These are phyloP conservation scores for Neodontobutis hainanensis DNA, from an alignment of 2,113 vertebrate species.

Conservation along the genomic window DNA sequence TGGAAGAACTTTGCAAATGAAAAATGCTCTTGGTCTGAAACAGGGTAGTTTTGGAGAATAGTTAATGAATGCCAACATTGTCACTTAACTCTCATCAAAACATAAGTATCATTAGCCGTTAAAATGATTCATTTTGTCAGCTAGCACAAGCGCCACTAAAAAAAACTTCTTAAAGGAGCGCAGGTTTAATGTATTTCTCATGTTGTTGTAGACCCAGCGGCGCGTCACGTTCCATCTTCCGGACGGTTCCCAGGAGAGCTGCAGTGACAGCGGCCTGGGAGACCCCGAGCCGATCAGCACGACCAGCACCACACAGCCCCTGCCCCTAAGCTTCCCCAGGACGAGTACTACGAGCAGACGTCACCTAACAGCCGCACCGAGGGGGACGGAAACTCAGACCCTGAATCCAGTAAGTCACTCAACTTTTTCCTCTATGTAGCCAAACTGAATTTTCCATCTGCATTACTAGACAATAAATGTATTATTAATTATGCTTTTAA, in stretches of 20 bases:
- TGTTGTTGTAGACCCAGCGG: constrained; percentile 83
- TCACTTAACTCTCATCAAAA: background rate
- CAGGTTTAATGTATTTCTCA: background rate
- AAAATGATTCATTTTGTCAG: too few relatives aligned
- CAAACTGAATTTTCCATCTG: constrained; percentile 33
- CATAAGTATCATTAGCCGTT: too few relatives aligned
- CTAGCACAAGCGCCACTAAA: too few relatives aligned
- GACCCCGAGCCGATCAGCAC: constrained; percentile 84
- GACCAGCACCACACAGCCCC: constrained; percentile 81
- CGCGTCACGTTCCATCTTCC: constrained; percentile 97
- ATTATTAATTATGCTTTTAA: constrained; percentile 37
- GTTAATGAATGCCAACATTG: background rate
- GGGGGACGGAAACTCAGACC: constrained; percentile 97
- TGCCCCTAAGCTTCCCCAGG: constrained; percentile 89
- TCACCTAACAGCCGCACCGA: constrained; percentile 94
- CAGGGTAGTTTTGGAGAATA: background rate
- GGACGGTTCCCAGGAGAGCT: constrained; percentile 94
- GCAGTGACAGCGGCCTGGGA: constrained; percentile 89
- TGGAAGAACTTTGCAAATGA: background rate
- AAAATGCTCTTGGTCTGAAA: background rate
- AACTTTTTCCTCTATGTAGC: background rate
- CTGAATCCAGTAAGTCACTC: constrained; percentile 92
- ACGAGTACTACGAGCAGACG: constrained; percentile 91
- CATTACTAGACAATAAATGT: constrained; percentile 27
- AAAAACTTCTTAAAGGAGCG: too few relatives aligned